Evolutionary conservation across 2,888 invertebrate genomes (phyloP), one percentile per base, ranked within the genome.

Genomic region (Conus canariensis): DNA sequence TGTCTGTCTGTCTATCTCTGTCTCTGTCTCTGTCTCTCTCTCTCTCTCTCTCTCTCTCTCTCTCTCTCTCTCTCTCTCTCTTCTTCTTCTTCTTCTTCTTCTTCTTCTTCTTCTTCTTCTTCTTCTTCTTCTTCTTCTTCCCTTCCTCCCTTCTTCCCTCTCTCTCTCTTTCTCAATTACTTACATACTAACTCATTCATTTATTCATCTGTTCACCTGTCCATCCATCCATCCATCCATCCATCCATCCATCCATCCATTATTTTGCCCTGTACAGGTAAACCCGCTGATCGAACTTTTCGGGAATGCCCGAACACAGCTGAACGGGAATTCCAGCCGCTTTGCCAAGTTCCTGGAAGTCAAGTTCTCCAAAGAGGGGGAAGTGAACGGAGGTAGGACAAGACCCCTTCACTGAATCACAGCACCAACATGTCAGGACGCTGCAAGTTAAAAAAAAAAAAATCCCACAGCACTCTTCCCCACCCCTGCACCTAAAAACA

Each of bases 331-430:
- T 86, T 95, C 95, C 45, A 94, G 94, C 67, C 92, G 95, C 90
- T 95, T 94, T 91, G 95, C 94, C 25, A 96, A 96, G 90, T 96
- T 94, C 91, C 92, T 96, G 19, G 94, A 96, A 87, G 92, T 96
- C 9, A 92, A 92, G 67, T 96, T 96, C 90, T 92, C 93, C 45
- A 80, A 85, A 8, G 90, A 93, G n/a, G 95, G 95, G 16, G 91
- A 92, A 58, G 93, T 96, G 12, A 88, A 91, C 19, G 95, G 95
- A 91, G 95, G 96, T 95, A 88, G 70, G 93, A 45, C 45, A 45
- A 45, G 45, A 45, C 45, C 45, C 30, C 45, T 90, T 19, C 64
- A 64, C 64, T 19, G 64, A 45, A 45, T 45, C 45, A 45, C 45
- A 25, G 19, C 25, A 58, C 58, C 6, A 74, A 56, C 30, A 25